phyloP scores from a whole-genome alignment of 2,888 invertebrate genomes.

The Leptopterna dolabrata region DNA sequence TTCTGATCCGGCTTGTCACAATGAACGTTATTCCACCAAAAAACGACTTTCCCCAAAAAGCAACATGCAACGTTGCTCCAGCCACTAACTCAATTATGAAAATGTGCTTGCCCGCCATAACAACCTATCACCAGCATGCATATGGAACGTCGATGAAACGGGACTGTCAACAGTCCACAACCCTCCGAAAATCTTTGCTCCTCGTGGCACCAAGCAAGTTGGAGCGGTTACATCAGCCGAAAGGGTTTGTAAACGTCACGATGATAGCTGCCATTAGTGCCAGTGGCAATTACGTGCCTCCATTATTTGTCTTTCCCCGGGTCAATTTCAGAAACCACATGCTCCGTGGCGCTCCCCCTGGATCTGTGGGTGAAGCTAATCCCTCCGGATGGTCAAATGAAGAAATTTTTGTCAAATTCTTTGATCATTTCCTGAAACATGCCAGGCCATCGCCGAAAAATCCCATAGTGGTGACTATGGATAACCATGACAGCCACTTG shows the following conservation, averaged over 20 bases:
- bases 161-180: constrained; percentile 63
- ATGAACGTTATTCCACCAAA: no score
- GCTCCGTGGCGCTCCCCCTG: constrained; percentile 63
- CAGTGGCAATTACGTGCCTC: no score
- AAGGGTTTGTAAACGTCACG: constrained; percentile 63
- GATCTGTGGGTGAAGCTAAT: constrained; percentile 61
- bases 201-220: constrained; percentile 62
- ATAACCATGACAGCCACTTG: constrained; percentile 49
- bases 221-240: constrained; percentile 63
- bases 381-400: constrained; percentile 63
- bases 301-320: constrained; percentile 62
- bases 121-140: constrained; percentile 51
- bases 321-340: constrained; percentile 62
- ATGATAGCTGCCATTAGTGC: constrained; percentile 60
- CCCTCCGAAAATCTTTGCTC: constrained; percentile 60
- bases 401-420: constrained; percentile 55
- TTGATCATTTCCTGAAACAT: constrained; percentile 56
- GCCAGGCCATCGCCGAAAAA: constrained; percentile 56
- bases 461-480: neutral
- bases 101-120: constrained; percentile 49
- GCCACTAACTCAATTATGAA: no score
- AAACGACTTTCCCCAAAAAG: no score
- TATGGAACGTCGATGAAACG: constrained; percentile 63
- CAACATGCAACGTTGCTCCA: no score
- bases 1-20: no score